A percentile compares a stretch with the other conserved stretches of the same genome.
Conservation (phyloP, 1,140 invertebrate genomes). For the Oreohelix idahoensis region DNA sequence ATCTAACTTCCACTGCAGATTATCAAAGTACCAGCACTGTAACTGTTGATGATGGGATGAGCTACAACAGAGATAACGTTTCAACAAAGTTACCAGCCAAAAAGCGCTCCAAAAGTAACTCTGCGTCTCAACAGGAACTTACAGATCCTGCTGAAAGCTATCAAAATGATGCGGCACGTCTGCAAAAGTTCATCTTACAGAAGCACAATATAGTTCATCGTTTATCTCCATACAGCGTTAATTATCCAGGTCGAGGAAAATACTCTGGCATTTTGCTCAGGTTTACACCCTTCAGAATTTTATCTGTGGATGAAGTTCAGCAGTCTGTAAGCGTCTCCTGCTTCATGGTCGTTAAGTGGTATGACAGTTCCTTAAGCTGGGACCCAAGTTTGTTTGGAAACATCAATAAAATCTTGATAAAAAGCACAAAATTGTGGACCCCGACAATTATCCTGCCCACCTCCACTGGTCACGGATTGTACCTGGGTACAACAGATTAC, state of each 20-base stretch:
- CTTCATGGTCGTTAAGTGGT: constrained; percentile 43
- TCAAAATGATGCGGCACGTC: background rate
- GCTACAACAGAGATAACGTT: background rate
- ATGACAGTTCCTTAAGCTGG: constrained; percentile 45
- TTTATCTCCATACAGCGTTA: background rate
- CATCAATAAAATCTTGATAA: constrained; percentile 57
- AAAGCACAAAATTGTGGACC: constrained; percentile 45
- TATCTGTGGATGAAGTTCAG: constrained; percentile 43
- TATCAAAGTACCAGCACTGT: no score
- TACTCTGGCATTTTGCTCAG: background rate
- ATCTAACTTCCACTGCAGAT: no score
- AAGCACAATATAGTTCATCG: background rate
- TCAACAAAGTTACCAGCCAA: background rate
- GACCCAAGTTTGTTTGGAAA: constrained; percentile 79
- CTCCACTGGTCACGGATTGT: constrained; percentile 24
- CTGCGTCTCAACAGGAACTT: background rate
- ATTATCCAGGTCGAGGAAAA: background rate
- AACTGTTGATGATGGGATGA: background rate
- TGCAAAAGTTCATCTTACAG: background rate
- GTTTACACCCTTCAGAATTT: constrained; percentile 37
- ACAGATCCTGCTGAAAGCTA: background rate
- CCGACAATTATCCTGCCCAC: constrained; percentile 46
- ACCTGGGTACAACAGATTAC: background rate
- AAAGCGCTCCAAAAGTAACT: background rate
- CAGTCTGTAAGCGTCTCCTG: constrained; percentile 41